Conservation (phyloP, 64 coral and sea anemone genomes). For the Astreopora myriophthalma region DNA sequence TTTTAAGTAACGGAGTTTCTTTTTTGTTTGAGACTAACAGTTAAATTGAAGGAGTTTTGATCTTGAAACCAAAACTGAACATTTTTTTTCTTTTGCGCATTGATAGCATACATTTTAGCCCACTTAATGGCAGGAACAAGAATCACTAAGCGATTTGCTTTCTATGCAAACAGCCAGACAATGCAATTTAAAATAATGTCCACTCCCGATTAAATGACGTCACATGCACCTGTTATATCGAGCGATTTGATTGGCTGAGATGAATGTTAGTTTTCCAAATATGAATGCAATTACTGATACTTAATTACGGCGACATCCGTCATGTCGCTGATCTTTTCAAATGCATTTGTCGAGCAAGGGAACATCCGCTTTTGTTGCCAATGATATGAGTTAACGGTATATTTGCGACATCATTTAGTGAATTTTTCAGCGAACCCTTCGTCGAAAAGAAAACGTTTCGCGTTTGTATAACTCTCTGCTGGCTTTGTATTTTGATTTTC, state of each 20-base stretch:
- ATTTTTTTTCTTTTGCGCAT: too few relatives aligned
- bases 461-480: background rate
- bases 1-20: too few relatives aligned
- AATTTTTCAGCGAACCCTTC: background rate
- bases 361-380: background rate
- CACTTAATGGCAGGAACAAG: background rate
- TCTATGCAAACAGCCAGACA: background rate
- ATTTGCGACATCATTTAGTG: background rate
- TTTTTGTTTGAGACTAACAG: background rate
- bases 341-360: background rate
- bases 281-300: background rate
- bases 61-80: background rate
- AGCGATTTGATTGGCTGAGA: background rate
- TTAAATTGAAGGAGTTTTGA: background rate
- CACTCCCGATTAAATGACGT: background rate
- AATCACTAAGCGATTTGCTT: background rate
- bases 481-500: background rate
- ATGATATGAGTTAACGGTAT: background rate
- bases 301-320: background rate
- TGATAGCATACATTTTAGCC: background rate
- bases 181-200: constrained; percentile 18
- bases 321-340: background rate
- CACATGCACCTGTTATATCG: background rate
- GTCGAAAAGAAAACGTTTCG: background rate
- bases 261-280: background rate